These are phyloP conservation scores for Hipposideros larvatus DNA, from an alignment of 2,797 vertebrate genomes.

Conservation along the genomic window DNA sequence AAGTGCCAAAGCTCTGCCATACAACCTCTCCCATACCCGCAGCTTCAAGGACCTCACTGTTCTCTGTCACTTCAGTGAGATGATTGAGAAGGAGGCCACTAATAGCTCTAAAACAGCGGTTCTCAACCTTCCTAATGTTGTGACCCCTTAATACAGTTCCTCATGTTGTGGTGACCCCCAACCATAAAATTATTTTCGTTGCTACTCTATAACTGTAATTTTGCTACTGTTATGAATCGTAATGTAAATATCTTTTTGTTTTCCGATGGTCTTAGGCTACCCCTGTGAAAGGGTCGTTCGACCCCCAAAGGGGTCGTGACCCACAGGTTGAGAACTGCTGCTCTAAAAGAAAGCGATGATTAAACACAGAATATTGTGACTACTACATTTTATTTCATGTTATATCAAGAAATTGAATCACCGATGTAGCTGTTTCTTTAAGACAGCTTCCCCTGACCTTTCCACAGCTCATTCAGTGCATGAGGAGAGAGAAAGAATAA, in stretches of 20 bases:
- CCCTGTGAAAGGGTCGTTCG: too few species aligned
- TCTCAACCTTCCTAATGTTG: too few species aligned
- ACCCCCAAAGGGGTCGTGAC: too few species aligned
- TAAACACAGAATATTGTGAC: not conserved
- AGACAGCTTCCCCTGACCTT: constrained; percentile 10
- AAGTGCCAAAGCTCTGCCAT: not conserved
- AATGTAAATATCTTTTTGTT: too few species aligned
- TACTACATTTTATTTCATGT: not conserved
- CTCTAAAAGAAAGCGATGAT: not conserved
- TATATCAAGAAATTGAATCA: not conserved
- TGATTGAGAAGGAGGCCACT: not conserved
- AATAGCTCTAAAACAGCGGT: not conserved
- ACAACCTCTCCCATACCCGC: not conserved
- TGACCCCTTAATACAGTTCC: too few species aligned
- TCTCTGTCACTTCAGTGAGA: not conserved
- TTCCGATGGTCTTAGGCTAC: too few species aligned
- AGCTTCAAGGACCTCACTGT: not conserved
- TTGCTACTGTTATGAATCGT: too few species aligned
- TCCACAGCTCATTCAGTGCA: not conserved
- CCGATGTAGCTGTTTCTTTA: not conserved
- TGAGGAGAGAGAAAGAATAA: not conserved
- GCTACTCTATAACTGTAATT: too few species aligned
- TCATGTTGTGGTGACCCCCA: too few species aligned
- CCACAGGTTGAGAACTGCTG: too few species aligned
- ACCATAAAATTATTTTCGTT: too few species aligned